These are phyloP conservation scores for Mystacides longicornis DNA, from an alignment of 2,888 invertebrate genomes.

Conservation along the genomic window DNA sequence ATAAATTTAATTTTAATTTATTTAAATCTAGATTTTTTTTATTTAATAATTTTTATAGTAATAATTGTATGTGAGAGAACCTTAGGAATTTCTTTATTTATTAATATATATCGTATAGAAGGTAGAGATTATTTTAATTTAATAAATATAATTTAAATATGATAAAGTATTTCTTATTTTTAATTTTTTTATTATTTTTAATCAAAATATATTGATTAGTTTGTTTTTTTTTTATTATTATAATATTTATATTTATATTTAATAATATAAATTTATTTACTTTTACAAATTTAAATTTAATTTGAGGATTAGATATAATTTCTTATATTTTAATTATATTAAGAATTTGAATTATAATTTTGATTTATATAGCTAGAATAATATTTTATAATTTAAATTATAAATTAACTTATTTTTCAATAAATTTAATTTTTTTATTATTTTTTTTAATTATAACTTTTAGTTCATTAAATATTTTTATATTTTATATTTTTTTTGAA, in stretches of 20 bases:
- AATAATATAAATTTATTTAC: conserved; percentile 34
- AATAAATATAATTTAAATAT: conserved; percentile 51
- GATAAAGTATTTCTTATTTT: conserved; percentile 48
- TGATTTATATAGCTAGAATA: conserved; percentile 52
- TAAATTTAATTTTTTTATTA: conserved; percentile 47
- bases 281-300: conserved; percentile 40
- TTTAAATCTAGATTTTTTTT: conserved; percentile 46
- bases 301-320: conserved; percentile 44
- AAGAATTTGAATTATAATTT: conserved; percentile 52
- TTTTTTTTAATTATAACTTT: conserved; percentile 52
- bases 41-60: conserved; percentile 54
- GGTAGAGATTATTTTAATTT: conserved; percentile 58
- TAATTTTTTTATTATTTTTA: conserved; percentile 46
- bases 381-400: conserved; percentile 40
- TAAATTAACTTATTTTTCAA: conserved; percentile 46
- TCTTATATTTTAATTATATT: conserved; percentile 50
- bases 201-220: conserved; percentile 46
- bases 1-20: conserved; percentile 42
- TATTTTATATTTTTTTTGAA: conserved; percentile 68
- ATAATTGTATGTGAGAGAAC: conserved; percentile 59
- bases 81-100: conserved; percentile 55
- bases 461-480: conserved; percentile 50
- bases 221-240: conserved; percentile 44
- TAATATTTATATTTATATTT: conserved; percentile 45
- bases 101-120: conserved; percentile 53